phyloP scores from a whole-genome alignment of 2,113 vertebrate genomes.

The Lynx canadensis region DNA sequence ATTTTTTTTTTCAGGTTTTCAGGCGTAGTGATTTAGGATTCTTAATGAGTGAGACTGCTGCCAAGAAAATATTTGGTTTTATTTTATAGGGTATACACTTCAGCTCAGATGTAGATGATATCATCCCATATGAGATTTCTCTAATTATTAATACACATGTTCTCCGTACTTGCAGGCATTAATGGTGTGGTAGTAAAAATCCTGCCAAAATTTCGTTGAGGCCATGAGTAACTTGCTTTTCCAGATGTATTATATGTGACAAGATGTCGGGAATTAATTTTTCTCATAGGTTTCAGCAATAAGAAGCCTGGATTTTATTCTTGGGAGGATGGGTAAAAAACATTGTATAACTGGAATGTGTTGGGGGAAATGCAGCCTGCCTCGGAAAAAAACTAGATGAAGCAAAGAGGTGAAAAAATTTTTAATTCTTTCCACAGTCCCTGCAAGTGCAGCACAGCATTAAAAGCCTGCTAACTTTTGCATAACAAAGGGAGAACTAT shows the following conservation, averaged over 20 bases:
- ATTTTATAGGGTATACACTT: constrained; percentile 11
- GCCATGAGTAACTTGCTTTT: constrained; percentile 16
- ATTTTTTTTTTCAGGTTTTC: not conserved
- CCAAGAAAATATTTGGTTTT: constrained; percentile 47
- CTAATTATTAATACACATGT: constrained; percentile 60
- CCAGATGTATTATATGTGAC: not conserved
- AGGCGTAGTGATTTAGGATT: not conserved
- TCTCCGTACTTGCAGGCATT: constrained; percentile 32
- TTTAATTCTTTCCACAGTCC: not conserved
- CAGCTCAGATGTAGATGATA: constrained; percentile 41
- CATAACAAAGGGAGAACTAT: not conserved
- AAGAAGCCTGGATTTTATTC: constrained; percentile 45
- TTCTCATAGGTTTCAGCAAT: constrained; percentile 9
- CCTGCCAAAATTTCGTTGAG: constrained; percentile 51
- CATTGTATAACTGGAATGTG: not conserved
- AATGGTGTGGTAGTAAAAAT: constrained; percentile 48
- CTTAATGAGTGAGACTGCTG: constrained; percentile 13
- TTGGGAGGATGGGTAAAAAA: not conserved
- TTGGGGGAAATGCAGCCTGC: not conserved
- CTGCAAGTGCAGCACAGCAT: not conserved
- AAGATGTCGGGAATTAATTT: constrained; percentile 23
- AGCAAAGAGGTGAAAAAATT: not conserved
- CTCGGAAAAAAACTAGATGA: not conserved
- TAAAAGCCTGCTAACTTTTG: not conserved
- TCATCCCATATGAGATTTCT: constrained; percentile 45